Percentiles rank a stretch among this genome's conserved stretches.
Conservation (phyloP, 2,888 invertebrate species). For the Candidula unifasciata region DNA sequence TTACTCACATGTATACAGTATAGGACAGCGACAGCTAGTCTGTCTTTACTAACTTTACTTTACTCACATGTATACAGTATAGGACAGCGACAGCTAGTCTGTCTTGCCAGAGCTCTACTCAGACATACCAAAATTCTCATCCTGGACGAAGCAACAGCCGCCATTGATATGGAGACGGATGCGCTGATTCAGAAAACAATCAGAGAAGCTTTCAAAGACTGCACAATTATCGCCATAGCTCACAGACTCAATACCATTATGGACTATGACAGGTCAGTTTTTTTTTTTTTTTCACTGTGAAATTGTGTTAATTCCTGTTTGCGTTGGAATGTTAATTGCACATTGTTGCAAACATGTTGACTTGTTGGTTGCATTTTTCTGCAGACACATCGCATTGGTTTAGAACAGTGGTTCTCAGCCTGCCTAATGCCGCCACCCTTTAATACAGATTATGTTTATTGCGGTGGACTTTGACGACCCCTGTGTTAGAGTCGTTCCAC, state of each 20-base stretch:
- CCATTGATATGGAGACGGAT: slow-evolving; percentile 54
- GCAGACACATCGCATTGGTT: too few species aligned
- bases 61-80: slow-evolving; percentile 45
- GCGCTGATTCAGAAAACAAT: slow-evolving; percentile 52
- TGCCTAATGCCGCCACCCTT: too few species aligned
- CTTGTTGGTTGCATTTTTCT: too few species aligned
- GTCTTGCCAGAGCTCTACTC: slow-evolving; percentile 51
- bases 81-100: slow-evolving; percentile 54
- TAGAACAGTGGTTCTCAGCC: too few species aligned
- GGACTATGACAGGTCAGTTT: slow-evolving; percentile 47
- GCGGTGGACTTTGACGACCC: too few species aligned
- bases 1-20: too few species aligned
- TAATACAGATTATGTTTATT: too few species aligned
- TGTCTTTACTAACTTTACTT: too few species aligned
- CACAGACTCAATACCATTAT: too few species aligned
- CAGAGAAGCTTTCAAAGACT: slow-evolving; percentile 47
- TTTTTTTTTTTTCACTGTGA: neutral
- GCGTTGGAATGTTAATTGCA: neutral
- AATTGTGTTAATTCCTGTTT: neutral
- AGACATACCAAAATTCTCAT: slow-evolving; percentile 52
- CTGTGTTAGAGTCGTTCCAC: too few species aligned
- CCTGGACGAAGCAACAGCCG: slow-evolving; percentile 56
- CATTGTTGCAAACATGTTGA: too few species aligned
- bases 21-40: too few species aligned
- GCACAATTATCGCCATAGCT: slow-evolving; percentile 52